Percentiles rank a stretch among this genome's conserved stretches.
phyloP scores from a whole-genome alignment of 2,888 invertebrate genomes.

The Cordilura impudica region DNA sequence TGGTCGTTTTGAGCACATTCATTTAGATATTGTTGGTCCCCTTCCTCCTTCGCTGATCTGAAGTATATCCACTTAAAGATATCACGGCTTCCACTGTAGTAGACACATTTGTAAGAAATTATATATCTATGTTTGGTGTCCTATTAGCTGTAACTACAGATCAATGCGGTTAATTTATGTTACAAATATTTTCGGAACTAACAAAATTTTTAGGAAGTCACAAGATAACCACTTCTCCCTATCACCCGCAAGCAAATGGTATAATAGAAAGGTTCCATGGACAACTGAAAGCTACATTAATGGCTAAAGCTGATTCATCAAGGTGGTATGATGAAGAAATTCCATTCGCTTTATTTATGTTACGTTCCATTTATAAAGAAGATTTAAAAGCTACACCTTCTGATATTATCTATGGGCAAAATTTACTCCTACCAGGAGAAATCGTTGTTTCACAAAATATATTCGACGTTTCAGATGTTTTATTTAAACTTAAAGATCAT shows the following conservation, averaged over 20 bases:
- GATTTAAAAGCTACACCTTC: not conserved
- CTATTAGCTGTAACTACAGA: no score
- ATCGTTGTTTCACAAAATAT: not conserved
- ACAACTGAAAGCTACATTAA: conserved; percentile 15
- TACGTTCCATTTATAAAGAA: not conserved
- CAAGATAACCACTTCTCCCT: not conserved
- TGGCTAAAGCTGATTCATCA: not conserved
- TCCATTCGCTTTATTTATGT: not conserved
- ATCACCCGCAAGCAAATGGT: conserved; percentile 11
- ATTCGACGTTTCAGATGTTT: not conserved
- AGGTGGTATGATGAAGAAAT: no score
- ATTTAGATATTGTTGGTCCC: conserved; percentile 71
- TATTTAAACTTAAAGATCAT: not conserved
- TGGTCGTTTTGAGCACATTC: conserved; percentile 68
- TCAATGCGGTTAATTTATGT: no score
- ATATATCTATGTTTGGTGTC: conserved; percentile 7
- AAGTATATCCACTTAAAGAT: conserved; percentile 63
- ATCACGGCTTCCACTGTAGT: conserved; percentile 58
- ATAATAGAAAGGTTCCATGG: no score
- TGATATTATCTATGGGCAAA: not conserved
- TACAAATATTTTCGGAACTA: no score
- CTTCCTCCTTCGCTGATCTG: conserved; percentile 63
- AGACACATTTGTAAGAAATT: conserved; percentile 29
- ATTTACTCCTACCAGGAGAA: no score
- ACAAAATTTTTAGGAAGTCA: no score